Base-by-base conservation (phyloP, 2,797 vertebrate genomes). In the Knipowitschia caucasica region DNA sequence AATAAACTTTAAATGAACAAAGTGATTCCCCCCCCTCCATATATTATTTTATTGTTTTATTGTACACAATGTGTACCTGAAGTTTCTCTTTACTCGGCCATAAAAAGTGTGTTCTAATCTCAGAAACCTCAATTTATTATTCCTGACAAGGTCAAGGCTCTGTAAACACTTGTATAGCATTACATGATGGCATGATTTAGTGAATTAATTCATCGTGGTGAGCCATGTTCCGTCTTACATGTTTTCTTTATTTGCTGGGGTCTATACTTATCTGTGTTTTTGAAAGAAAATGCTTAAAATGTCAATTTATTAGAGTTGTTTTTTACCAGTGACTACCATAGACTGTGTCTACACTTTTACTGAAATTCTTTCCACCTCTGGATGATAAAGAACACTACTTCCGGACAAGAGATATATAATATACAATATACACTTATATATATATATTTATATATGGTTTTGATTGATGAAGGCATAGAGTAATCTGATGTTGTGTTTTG, bases 1-100 rank as follows among this genome's bases (percentile, higher is more conserved):
- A 74, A 68, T 15, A 69, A 64, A 60, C 36, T 14, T 61, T 50
- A 18, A 47, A 59, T 53, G 62, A 25, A 69, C 36, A 68, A 71
- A 60, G 30, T n/a, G 3, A 38, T 34, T 66, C n/a, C n/a, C n/a
- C n/a, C n/a, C n/a, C n/a, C n/a, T 18, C 0, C 17, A 47, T 4
- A 1, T 1, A 14, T 9, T 5, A 49, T 4, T 50, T 40, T n/a
- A 50, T 24, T 4, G 17, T 1, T 8, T 7, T 34, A 9, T 33
- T 23, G 44, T 11, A 1, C 4, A 10, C 21, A 11, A 21, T 2
- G 5, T 12, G 20, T 12, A 14, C 12, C 21, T 23, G 9, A 23
- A 21, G 6, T 11, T 42, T 14, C 20, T 42, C 11, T 6, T 42
- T 14, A 4, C 17, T 24, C 14, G 21, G 11, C 39, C 39, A 14